Conservation (phyloP, 2,113 vertebrate species). For the Cairina moschata region DNA sequence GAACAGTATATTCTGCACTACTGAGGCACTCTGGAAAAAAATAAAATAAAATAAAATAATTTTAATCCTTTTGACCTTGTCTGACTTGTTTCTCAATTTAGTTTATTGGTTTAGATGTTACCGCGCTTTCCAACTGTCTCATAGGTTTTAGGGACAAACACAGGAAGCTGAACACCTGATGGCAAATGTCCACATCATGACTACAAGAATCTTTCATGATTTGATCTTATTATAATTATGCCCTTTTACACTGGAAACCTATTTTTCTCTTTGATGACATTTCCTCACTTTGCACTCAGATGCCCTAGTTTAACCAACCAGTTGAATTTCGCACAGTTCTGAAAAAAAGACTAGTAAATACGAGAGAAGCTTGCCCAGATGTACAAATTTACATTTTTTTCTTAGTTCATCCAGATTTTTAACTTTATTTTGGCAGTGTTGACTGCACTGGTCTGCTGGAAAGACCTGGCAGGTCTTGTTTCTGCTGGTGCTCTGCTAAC, state of each 20-base stretch:
- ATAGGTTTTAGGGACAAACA: neutral
- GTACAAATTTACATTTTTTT: neutral
- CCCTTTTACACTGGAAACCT: neutral
- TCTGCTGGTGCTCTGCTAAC: neutral
- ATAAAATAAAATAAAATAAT: neutral
- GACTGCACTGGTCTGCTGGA: neutral
- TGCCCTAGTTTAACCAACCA: neutral
- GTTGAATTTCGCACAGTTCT: fast-evolving
- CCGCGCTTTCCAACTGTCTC: neutral
- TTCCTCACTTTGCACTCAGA: neutral
- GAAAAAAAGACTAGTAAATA: fast-evolving
- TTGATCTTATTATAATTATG: neutral
- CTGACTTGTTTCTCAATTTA: neutral
- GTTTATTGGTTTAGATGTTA: neutral
- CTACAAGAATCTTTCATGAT: neutral
- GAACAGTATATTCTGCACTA: neutral
- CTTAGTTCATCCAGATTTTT: neutral
- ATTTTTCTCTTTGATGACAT: neutral
- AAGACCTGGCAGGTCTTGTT: neutral
- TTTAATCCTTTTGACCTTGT: neutral
- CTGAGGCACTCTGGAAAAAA: fast-evolving
- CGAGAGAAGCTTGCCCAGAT: neutral
- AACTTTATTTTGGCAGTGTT: neutral
- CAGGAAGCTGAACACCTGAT: neutral
- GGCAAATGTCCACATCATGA: neutral